These are phyloP conservation scores for Nomia melanderi DNA, from an alignment of 1,140 invertebrate species.

Conservation along the genomic window DNA sequence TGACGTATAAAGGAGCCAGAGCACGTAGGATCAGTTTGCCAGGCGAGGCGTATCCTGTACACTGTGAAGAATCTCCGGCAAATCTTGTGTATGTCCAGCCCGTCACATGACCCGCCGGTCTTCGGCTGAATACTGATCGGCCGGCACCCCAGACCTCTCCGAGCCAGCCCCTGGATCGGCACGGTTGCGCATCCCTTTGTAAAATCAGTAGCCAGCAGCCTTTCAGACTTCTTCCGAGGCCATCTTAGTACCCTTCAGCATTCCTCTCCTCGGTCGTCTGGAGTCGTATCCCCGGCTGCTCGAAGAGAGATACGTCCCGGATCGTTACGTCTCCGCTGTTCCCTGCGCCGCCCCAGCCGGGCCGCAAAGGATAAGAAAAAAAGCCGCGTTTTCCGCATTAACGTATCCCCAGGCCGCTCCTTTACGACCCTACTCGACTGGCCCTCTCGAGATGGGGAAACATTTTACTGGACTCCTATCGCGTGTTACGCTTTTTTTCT, in stretches of 20 bases:
- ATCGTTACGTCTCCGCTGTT: conserved; percentile 47
- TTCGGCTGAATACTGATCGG: conserved; percentile 66
- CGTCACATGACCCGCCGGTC: conserved; percentile 61
- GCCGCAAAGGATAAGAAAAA: conserved; percentile 31
- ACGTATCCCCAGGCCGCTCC: conserved; percentile 16
- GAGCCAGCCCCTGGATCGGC: background rate
- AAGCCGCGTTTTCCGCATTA: conserved; percentile 49
- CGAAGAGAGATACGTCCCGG: conserved; percentile 7
- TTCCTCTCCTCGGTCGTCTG: conserved; percentile 21
- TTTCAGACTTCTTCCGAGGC: conserved; percentile 43
- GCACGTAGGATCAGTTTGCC: conserved; percentile 72
- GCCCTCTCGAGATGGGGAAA: conserved; percentile 5
- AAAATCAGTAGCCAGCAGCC: conserved; percentile 63
- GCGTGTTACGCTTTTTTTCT: conserved; percentile 5
- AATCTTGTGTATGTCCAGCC: conserved; percentile 69
- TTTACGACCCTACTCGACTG: background rate
- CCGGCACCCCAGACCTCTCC: conserved; percentile 29
- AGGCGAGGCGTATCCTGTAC: conserved; percentile 66
- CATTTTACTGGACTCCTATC: conserved; percentile 12
- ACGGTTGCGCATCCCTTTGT: conserved; percentile 66
- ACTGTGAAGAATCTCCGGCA: conserved; percentile 65
- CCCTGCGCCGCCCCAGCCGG: background rate
- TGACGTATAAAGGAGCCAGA: conserved; percentile 68
- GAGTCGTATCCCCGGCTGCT: conserved; percentile 45
- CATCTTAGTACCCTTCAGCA: conserved; percentile 38